Conservation (phyloP, 2,888 invertebrate genomes). For the Selenia dentaria region DNA sequence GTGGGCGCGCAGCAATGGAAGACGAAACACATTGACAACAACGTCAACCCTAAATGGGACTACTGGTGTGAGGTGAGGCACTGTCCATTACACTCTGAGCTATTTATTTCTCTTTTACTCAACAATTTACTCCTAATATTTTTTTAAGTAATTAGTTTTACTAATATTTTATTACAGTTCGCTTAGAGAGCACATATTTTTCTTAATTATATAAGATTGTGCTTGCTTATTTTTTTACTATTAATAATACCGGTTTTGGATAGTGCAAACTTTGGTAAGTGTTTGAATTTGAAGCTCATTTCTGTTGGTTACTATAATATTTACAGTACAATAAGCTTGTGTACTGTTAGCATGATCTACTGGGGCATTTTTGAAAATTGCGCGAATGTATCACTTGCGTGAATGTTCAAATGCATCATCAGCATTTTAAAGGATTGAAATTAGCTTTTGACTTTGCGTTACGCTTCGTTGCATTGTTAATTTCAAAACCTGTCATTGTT, state of each 20-base stretch:
- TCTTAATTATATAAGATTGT: slow-evolving; percentile 17
- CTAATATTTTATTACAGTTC: slow-evolving; percentile 28
- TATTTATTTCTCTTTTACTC: slow-evolving; percentile 17
- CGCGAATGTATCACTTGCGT: neutral
- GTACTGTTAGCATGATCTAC: too few species aligned
- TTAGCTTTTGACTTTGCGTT: too few species aligned
- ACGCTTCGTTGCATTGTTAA: too few species aligned
- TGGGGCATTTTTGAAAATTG: neutral
- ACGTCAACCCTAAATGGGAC: slow-evolving; percentile 98
- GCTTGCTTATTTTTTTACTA: slow-evolving; percentile 40
- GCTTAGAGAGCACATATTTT: slow-evolving; percentile 39
- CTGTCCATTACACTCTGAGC: slow-evolving; percentile 12
- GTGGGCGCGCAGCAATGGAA: slow-evolving; percentile 97
- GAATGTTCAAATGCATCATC: neutral
- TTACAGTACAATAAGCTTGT: too few species aligned
- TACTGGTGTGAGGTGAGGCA: slow-evolving; percentile 96
- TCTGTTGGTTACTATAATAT: too few species aligned
- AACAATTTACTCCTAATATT: neutral
- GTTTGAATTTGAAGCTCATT: slow-evolving; percentile 46
- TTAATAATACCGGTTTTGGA: slow-evolving; percentile 14
- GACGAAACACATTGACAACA: slow-evolving; percentile 97
- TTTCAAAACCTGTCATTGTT: too few species aligned
- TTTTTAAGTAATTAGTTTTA: slow-evolving; percentile 17
- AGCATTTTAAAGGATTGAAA: neutral
- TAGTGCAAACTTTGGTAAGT: slow-evolving; percentile 36